Evolutionary conservation across 2,888 invertebrate genomes (phyloP), one percentile per base, ranked within the genome.

Genomic region (Tenthredo notha): DNA sequence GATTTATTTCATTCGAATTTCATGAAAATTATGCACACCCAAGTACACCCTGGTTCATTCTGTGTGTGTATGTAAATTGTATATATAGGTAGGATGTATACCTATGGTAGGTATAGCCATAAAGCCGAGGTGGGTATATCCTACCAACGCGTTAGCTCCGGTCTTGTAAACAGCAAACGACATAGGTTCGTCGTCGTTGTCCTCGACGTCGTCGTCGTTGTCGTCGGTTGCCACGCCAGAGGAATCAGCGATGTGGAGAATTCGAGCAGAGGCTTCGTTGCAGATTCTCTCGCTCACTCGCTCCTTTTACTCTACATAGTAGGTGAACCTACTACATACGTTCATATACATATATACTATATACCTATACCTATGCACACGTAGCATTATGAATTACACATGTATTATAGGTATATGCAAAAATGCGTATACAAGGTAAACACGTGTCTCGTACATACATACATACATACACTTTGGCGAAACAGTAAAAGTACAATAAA

Each of bases 161-260:
- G 86, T 86, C 86, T 87, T 86, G 87, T 86, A 86, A 84, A 85
- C 80, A 80, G 80, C 80, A 80, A 85, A 83, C 85, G 87, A 84
- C 86, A 84, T 86, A 86, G 85, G 85, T 86, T 86, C 88, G 84
- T 86, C 84, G 70, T 87, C 7, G 37, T 37, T 7, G 29, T 50
- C 50, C 43, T 33, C 86, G 86, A 86, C 10, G 74, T 33, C 86
- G 86, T 87, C 10, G 86, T 85, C 88, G 25, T 50, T 29, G 47
- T 33, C 15, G 75, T 50, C 47, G 74, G 74, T 74, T 43, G 74
- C 74, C 25, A 43, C 74, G 74, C 43, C 43, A 12, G 77, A 54
- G 77, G 77, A 61, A 80, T 58, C 80, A 80, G 25, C 80, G 61
- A 80, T 80, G 80, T 21, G 80, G 61, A 80, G 80, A 80, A 80